Conservation (phyloP, 2,888 invertebrate genomes). For the Troides aeacus region DNA sequence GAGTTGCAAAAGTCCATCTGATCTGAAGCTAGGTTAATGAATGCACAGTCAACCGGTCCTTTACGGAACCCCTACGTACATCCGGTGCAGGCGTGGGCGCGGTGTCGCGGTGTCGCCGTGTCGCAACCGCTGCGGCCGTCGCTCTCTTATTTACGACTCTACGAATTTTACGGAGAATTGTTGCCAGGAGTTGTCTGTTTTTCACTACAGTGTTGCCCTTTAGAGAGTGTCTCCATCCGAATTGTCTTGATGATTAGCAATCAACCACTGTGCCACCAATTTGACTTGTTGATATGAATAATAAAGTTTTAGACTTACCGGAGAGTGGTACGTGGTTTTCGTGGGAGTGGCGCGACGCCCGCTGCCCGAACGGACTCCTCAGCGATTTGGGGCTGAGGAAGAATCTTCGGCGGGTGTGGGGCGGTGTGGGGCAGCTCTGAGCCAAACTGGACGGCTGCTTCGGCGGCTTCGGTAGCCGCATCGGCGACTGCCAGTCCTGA, state of each 20-base stretch:
- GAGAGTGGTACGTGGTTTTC: conserved; percentile 85
- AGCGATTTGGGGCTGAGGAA: conserved; percentile 90
- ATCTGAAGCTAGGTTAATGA: conserved; percentile 45
- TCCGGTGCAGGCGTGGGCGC: conserved; percentile 67
- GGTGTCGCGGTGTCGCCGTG: conserved; percentile 65
- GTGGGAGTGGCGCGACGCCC: conserved; percentile 71
- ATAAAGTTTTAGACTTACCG: conserved; percentile 76
- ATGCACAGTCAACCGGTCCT: conserved; percentile 67
- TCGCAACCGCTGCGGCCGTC: conserved; percentile 63
- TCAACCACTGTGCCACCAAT: no score
- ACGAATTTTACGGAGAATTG: conserved; percentile 41
- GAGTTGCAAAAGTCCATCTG: conserved; percentile 65
- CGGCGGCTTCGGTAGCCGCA: conserved; percentile 81
- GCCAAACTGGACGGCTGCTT: conserved; percentile 77
- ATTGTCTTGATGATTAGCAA: no score
- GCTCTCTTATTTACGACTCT: conserved; percentile 62
- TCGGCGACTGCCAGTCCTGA: conserved; percentile 74
- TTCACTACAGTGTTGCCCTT: no score
- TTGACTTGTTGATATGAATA: conserved; percentile 34
- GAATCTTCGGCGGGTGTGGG: conserved; percentile 87
- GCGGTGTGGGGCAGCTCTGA: conserved; percentile 91
- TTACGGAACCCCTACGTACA: conserved; percentile 75
- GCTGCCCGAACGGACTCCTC: conserved; percentile 86
- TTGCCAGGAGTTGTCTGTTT: no score
- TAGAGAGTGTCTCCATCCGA: no score